Evolutionary conservation across 2,888 invertebrate species (phyloP).

Genomic region (Drosophila bunnanda): DNA sequence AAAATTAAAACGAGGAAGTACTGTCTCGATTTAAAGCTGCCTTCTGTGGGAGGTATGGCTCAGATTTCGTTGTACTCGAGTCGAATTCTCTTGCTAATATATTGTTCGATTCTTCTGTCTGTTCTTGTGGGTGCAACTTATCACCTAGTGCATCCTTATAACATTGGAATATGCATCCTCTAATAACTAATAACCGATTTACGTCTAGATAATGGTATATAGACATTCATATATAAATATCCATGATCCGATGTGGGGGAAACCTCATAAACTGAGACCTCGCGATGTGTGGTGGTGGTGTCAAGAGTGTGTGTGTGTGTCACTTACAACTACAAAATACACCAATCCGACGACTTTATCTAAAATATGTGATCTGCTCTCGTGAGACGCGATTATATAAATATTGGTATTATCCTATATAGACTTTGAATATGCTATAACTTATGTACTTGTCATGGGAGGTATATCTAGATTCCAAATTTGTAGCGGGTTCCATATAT

Average conservation of each 20-base stretch:
- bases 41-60: slow-evolving; percentile 23
- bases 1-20: slow-evolving; percentile 25
- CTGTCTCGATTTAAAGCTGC: slow-evolving; percentile 42
- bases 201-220: slow-evolving; percentile 39
- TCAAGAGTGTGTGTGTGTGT: slow-evolving; percentile 21
- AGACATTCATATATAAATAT: slow-evolving; percentile 61
- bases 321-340: slow-evolving; percentile 61
- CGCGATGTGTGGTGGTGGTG: slow-evolving; percentile 22
- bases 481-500: slow-evolving; percentile 79
- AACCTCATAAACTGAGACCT: slow-evolving; percentile 81
- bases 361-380: slow-evolving; percentile 66
- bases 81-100: slow-evolving; percentile 23
- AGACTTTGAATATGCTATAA: slow-evolving; percentile 55
- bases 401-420: slow-evolving; percentile 43
- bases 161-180: slow-evolving; percentile 22
- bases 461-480: slow-evolving; percentile 80
- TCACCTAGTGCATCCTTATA: slow-evolving; percentile 27
- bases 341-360: slow-evolving; percentile 64
- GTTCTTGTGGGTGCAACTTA: slow-evolving; percentile 30
- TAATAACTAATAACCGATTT: slow-evolving; percentile 38
- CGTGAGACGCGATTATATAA: slow-evolving; percentile 22
- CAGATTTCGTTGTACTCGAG: slow-evolving; percentile 64
- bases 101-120: slow-evolving; percentile 28
- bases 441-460: slow-evolving; percentile 72
- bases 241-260: slow-evolving; percentile 52